Percentiles rank a stretch among this genome's conserved stretches.
Conservation (phyloP, 2,888 invertebrate genomes). For the Amphimallon solstitiale region DNA sequence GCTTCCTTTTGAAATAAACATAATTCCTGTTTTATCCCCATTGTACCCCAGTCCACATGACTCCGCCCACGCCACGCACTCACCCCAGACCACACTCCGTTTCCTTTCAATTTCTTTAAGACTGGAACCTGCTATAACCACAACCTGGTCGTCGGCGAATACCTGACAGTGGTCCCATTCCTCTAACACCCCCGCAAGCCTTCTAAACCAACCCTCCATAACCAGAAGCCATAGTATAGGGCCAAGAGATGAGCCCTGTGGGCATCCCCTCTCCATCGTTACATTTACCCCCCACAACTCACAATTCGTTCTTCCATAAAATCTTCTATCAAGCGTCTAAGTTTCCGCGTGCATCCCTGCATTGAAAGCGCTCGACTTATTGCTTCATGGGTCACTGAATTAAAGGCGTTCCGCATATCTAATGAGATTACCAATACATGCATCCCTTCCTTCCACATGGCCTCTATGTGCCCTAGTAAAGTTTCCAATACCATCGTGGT, state of each 20-base stretch:
- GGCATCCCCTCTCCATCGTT: conserved; percentile 42
- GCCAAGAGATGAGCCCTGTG: conserved; percentile 47
- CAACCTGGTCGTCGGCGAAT: conserved; percentile 14
- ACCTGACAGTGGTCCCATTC: neutral
- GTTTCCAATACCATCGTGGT: too few species aligned
- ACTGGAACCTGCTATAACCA: neutral
- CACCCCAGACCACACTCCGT: neutral
- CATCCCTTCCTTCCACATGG: too few species aligned
- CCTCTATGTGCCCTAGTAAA: too few species aligned
- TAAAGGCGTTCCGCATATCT: too few species aligned
- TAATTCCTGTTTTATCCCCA: neutral
- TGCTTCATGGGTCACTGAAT: too few species aligned
- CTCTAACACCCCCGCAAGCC: neutral
- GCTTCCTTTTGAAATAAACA: neutral
- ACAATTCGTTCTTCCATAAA: conserved; percentile 42
- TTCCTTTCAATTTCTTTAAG: neutral
- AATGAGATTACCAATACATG: too few species aligned
- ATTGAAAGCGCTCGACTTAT: neutral
- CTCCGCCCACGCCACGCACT: neutral
- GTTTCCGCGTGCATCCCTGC: neutral
- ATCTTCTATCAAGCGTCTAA: neutral
- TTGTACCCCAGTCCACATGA: neutral
- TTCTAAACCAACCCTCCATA: conserved; percentile 47
- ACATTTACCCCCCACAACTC: conserved; percentile 26
- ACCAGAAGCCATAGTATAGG: conserved; percentile 44